A percentile compares a stretch with the other conserved stretches of the same genome.
phyloP scores from a whole-genome alignment of 2,113 vertebrate genomes.

The Crotalus tigris region DNA sequence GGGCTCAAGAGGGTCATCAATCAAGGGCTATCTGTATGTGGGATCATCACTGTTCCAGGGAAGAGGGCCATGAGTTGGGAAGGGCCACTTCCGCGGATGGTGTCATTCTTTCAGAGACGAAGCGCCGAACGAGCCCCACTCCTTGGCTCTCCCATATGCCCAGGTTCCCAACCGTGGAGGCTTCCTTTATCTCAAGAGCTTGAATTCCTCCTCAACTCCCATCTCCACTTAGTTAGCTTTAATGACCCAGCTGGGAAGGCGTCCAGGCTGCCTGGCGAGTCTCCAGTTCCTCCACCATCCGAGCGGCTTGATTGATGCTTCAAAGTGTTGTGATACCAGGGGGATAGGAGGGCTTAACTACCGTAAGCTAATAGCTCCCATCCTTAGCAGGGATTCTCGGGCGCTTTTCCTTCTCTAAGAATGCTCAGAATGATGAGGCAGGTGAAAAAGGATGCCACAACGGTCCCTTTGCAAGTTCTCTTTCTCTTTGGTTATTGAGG shows the following conservation, averaged over 20 bases:
- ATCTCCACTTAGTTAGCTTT: neutral
- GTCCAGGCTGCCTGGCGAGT: slow-evolving; percentile 25
- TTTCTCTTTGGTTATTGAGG: neutral
- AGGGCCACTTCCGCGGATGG: neutral
- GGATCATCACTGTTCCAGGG: neutral
- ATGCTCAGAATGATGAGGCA: neutral
- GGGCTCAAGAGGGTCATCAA: neutral
- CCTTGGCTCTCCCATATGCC: neutral
- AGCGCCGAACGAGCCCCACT: neutral
- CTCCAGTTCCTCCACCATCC: slow-evolving; percentile 23
- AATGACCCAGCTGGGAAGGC: slow-evolving; percentile 32
- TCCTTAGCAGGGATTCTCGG: neutral
- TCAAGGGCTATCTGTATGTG: neutral
- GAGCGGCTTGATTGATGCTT: neutral
- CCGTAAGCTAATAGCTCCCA: neutral
- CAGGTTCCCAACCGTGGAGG: neutral
- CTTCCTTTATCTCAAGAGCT: neutral
- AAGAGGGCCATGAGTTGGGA: neutral
- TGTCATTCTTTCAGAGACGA: no score
- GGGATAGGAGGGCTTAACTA: neutral
- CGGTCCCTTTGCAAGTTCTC: fast-evolving
- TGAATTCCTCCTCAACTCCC: neutral
- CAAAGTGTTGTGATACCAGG: neutral
- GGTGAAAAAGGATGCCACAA: neutral
- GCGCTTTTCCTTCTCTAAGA: neutral